Conservation (phyloP, 2,113 vertebrate genomes). For the Salvelinus sp. region DNA sequence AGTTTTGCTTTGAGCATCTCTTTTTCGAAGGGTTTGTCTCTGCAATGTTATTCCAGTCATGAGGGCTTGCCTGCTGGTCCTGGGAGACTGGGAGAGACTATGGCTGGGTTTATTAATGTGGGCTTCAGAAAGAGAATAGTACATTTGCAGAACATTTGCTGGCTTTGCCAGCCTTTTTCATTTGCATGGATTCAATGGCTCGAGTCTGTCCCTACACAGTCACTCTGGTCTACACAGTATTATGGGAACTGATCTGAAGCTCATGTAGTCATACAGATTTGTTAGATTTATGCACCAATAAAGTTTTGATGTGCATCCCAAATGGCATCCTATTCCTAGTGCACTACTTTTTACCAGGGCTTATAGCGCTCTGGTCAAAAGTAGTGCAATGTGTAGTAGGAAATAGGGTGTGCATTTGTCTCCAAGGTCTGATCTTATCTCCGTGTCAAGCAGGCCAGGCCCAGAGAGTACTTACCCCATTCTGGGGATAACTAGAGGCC, state of each 20-base stretch:
- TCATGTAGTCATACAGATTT: constrained; percentile 50
- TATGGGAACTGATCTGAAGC: constrained; percentile 36
- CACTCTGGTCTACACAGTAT: constrained; percentile 15
- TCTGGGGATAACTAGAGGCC: background rate
- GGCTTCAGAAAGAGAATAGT: background rate
- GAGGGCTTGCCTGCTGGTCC: constrained; percentile 14
- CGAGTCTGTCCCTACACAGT: constrained; percentile 17
- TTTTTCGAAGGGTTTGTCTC: constrained; percentile 8
- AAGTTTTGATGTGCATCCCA: constrained; percentile 37
- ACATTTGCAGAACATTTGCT: background rate
- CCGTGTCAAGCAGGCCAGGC: constrained; percentile 46
- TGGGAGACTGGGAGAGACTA: constrained; percentile 10
- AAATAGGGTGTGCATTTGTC: constrained; percentile 2
- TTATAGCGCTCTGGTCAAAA: no score
- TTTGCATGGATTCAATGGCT: constrained; percentile 19
- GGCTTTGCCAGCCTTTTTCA: constrained; percentile 18
- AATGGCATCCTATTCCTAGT: no score
- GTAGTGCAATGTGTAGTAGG: background rate
- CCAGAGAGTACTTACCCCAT: background rate
- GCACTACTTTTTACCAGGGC: no score
- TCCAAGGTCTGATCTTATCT: constrained; percentile 53
- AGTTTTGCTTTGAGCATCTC: constrained; percentile 30
- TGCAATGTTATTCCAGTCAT: constrained; percentile 37
- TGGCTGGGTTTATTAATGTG: constrained; percentile 14
- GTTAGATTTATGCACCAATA: constrained; percentile 40